Evolutionary conservation across 2,113 vertebrate genomes (phyloP).

Genomic region (Calidris pygmaea): DNA sequence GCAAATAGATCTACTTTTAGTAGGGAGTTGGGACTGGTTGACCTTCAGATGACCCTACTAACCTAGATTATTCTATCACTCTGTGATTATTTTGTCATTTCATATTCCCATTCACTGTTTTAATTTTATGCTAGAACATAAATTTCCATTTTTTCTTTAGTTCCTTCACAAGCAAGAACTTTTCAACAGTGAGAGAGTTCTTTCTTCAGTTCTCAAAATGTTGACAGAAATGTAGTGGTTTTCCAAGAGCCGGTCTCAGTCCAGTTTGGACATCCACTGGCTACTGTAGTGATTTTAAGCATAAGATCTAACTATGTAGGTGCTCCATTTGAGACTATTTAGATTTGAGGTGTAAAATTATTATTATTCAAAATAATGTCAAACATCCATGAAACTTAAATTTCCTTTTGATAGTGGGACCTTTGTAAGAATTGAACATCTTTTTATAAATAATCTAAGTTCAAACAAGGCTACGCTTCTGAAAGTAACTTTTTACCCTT

Average conservation of each 20-base stretch:
- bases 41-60: neutral
- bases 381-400: neutral
- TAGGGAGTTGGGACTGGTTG: neutral
- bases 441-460: neutral
- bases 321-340: neutral
- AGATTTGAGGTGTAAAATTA: neutral
- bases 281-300: neutral
- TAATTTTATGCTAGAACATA: neutral
- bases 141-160: neutral
- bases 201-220: neutral
- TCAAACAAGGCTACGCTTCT: neutral
- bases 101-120: neutral
- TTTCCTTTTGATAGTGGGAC: neutral
- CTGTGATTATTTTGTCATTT: neutral
- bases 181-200: neutral
- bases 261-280: neutral
- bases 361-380: neutral
- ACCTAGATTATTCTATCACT: neutral
- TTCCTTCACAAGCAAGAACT: neutral
- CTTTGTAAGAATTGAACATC: neutral
- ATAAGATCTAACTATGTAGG: neutral
- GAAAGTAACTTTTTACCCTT: neutral
- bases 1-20: neutral
- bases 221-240: neutral
- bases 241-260: neutral